Base-by-base conservation (phyloP, 1,140 invertebrate species). In the Holotrichia oblita region DNA sequence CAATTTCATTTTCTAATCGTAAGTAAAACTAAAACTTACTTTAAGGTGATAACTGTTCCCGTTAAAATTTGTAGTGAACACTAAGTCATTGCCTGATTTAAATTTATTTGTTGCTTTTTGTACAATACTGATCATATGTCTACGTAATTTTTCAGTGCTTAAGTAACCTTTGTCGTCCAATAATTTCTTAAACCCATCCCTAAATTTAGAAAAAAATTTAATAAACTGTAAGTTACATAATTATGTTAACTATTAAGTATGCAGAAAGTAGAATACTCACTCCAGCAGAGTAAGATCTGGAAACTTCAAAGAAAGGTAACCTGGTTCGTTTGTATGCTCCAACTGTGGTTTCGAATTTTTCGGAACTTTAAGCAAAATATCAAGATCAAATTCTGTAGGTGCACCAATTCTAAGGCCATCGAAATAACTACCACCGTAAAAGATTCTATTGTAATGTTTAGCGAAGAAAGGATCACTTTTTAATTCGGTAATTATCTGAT, bases 321-420 rank as follows among this genome's bases (percentile, higher is more conserved):
- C 84, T 40, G 78, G 78, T 27, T 69, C 72, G 8, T 81, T 78
- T 7, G 73, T 78, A 17, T 78, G 20, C 48, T 79, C 41, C 40
- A 84, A 41, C 0, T 4, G 7, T 7, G 81, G 79, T 17, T 80
- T 40, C 22, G 64, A 6, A 22, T 24, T 41, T 73, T 80, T 80
- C 14, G 83, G 82, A n/a, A 85, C 41, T 17, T 61, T 64, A 9
- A 84, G 76, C 9, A 83, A 55, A 12, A 84, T 79, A 74, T 85
- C 87, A 80, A 91, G 84, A 83, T 91, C 90, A 80, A 87, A 91
- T 81, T 91, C 90, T 78, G 89, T 87, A 3, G 90, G 86, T 72
- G 85, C 86, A 0, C 86, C 86, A 9, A 90, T 86, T 83, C 88
- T 90, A 10, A 90, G 86, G 8, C 85, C 84, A 79, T 91, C 90